phyloP scores from a whole-genome alignment of 2,113 vertebrate species.

The Fregetta grallaria region DNA sequence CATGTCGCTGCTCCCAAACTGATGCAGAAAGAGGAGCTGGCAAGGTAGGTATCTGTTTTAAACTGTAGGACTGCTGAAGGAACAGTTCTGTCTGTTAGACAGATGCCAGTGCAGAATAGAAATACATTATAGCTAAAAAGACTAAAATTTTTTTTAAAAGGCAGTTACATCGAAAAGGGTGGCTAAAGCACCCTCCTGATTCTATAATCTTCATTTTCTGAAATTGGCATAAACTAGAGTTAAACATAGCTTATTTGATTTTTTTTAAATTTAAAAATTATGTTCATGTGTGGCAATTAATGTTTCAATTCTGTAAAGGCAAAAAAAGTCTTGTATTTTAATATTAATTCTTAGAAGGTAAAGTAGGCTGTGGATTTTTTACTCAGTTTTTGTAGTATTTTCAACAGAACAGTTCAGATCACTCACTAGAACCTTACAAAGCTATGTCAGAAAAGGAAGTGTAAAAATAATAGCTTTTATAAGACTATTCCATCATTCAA shows the following conservation, averaged over 20 bases:
- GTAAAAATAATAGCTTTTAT: neutral
- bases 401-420: neutral
- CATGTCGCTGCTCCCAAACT: fast-evolving
- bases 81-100: neutral
- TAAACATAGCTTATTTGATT: fast-evolving
- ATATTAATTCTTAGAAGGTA: neutral
- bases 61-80: neutral
- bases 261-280: neutral
- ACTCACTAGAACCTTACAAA: neutral
- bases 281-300: neutral
- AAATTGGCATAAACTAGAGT: neutral
- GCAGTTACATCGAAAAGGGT: fast-evolving
- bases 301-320: neutral
- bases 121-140: neutral
- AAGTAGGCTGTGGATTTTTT: neutral
- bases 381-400: neutral
- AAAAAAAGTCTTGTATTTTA: neutral
- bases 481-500: neutral
- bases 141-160: neutral
- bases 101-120: neutral
- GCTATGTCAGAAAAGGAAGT: neutral
- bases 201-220: neutral
- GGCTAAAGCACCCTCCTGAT: neutral
- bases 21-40: neutral
- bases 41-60: neutral